phyloP scores from a whole-genome alignment of 2,113 vertebrate genomes.

The Todiramphus chloris region DNA sequence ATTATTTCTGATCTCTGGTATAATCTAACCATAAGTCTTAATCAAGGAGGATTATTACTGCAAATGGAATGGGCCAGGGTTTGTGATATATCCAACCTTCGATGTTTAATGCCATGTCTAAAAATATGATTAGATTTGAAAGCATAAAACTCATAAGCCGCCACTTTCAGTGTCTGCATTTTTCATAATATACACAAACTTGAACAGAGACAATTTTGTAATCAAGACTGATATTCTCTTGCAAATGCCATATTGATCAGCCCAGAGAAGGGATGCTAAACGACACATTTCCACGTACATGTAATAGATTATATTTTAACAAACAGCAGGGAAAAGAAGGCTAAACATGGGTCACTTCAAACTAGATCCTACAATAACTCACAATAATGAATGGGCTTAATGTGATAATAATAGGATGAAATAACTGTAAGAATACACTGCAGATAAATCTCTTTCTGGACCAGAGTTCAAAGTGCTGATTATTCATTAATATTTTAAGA shows the following conservation, averaged over 20 bases:
- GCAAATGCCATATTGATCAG: background rate
- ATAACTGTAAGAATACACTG: background rate
- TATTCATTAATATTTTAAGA: background rate
- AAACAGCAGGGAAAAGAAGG: background rate
- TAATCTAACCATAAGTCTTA: conserved; percentile 6
- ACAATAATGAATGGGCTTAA: background rate
- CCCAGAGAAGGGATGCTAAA: background rate
- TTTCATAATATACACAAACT: background rate
- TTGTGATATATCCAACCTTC: background rate
- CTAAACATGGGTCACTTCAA: background rate
- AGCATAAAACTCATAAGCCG: background rate
- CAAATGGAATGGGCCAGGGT: background rate
- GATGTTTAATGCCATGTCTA: background rate
- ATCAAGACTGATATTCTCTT: background rate
- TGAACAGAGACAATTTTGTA: background rate
- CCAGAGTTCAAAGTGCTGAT: background rate
- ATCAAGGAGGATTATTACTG: conserved; percentile 27
- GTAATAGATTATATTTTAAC: background rate
- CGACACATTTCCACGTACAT: fast-evolving
- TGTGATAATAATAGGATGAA: background rate
- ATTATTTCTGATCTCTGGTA: background rate
- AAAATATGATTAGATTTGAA: background rate
- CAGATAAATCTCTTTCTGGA: background rate
- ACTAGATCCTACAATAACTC: background rate
- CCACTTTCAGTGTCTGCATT: background rate